These are phyloP conservation scores for Clinocottus analis DNA, from an alignment of 2,113 vertebrate species.

Conservation along the genomic window DNA sequence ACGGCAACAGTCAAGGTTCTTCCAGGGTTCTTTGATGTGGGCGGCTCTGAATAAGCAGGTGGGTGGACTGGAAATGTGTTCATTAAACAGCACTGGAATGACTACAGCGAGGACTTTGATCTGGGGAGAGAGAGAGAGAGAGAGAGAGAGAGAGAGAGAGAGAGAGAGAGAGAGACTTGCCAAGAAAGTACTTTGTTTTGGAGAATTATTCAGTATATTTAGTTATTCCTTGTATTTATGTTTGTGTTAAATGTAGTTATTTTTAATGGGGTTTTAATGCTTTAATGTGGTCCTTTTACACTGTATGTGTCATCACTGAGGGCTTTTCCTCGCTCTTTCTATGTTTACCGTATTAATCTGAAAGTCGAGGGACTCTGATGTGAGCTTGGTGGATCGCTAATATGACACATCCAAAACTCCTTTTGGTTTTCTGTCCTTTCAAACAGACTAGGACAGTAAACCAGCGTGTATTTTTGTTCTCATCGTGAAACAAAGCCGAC, in stretches of 20 bases:
- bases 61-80: slow-evolving; percentile 75
- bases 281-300: neutral
- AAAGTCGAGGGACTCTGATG: slow-evolving; percentile 7
- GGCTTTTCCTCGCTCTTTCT: neutral
- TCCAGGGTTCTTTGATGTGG: slow-evolving; percentile 71
- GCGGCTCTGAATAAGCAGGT: slow-evolving; percentile 68
- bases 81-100: slow-evolving; percentile 68
- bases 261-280: neutral
- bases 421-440: neutral
- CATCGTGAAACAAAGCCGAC: neutral
- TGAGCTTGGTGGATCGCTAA: slow-evolving; percentile 3
- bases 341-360: neutral
- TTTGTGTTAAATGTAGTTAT: neutral
- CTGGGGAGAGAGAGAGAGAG: slow-evolving; percentile 26
- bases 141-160: slow-evolving; percentile 17
- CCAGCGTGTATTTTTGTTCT: neutral
- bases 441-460: neutral
- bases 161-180: slow-evolving; percentile 22
- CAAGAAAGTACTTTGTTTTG: slow-evolving; percentile 42
- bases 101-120: slow-evolving; percentile 66
- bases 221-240: neutral
- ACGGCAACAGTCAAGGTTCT: slow-evolving; percentile 62
- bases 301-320: neutral
- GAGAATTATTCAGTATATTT: neutral
- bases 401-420: neutral